A percentile compares a stretch with the other conserved stretches of the same genome.
Evolutionary conservation across 2,113 vertebrate genomes (phyloP).

Genomic region (Hylia prasina): DNA sequence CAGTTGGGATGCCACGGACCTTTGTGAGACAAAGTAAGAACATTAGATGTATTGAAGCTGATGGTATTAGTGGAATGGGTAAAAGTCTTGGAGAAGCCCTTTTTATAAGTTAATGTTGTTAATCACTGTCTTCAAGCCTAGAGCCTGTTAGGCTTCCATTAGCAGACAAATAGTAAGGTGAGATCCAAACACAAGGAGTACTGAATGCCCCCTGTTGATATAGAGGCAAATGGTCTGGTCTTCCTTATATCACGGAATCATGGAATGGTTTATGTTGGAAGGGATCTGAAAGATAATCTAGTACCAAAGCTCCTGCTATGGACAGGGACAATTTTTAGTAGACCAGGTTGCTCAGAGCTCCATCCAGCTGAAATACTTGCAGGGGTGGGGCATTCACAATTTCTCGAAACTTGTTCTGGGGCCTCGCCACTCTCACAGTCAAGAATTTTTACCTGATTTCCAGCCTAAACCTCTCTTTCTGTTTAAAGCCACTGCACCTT

Average conservation of each 20-base stretch:
- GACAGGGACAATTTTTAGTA: neutral
- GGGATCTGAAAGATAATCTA: too few relatives aligned
- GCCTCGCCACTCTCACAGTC: neutral
- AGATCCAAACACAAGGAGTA: neutral
- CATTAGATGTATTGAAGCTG: accelerated
- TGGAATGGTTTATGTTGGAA: neutral
- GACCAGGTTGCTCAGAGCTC: neutral
- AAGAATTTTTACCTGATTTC: neutral
- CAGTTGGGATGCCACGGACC: neutral
- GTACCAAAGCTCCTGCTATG: neutral
- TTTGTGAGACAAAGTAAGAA: neutral
- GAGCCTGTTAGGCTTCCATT: neutral
- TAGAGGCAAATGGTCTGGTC: neutral
- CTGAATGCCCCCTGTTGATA: neutral
- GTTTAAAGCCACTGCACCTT: neutral
- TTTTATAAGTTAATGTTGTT: neutral
- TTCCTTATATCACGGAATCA: neutral
- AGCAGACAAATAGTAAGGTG: neutral
- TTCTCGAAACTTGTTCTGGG: neutral
- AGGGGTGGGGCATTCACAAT: neutral
- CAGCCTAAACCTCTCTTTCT: neutral
- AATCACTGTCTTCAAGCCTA: neutral
- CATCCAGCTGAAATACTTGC: neutral
- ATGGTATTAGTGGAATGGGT: neutral
- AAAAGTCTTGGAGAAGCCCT: neutral